Base-by-base conservation (phyloP, 2,113 vertebrate genomes). In the Phainopepla nitens region DNA sequence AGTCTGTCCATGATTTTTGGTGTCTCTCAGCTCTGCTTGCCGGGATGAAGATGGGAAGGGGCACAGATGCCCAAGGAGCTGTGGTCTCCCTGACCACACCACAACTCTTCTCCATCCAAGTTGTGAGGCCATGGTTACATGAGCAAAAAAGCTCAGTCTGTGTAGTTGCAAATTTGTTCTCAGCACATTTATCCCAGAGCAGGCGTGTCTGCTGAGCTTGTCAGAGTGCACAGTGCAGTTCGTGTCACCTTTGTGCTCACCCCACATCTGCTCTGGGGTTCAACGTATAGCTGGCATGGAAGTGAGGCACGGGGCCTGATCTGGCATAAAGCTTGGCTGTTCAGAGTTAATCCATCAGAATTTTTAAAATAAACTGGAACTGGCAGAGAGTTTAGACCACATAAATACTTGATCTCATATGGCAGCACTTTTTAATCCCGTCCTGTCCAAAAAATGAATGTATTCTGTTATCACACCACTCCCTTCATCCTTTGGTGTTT, bases 351-450 rank as follows among this genome's bases (percentile, higher is more conserved):
- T n/a, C 66, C 85, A 27, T 15, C n/a, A 77, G 82, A 88, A 54
- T 69, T 76, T 88, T 77, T 31, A 15, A 80, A 90, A 65, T 64
- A 65, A 82, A 93, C 85, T 90, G 45, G 45, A 80, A 47, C n/a
- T 80, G 39, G 54, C 66, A 80, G 66, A 39, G 35, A 35, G 62
- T 80, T 88, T 45, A 82, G 36, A 35, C 50, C 62, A 33, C 4
- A 4, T 39, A 91, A 85, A 85, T 79, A 64, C 60, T 56, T 66
- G 31, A 25, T 60, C 47, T 93, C 49, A 7, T 49, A 51, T 49
- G 57, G 82, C 90, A 96, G 66, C 25, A 22, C 36, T 57, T 90
- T 53, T 86, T 80, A 86, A 89, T 89, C 84, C 57, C 68, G 18
- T 21, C 22, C n/a, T 39, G 29, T 42, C 41, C 58, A 72, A 90